Conservation (phyloP, 92 coral and sea anemone genomes). For the Zoanthus solanderi region DNA sequence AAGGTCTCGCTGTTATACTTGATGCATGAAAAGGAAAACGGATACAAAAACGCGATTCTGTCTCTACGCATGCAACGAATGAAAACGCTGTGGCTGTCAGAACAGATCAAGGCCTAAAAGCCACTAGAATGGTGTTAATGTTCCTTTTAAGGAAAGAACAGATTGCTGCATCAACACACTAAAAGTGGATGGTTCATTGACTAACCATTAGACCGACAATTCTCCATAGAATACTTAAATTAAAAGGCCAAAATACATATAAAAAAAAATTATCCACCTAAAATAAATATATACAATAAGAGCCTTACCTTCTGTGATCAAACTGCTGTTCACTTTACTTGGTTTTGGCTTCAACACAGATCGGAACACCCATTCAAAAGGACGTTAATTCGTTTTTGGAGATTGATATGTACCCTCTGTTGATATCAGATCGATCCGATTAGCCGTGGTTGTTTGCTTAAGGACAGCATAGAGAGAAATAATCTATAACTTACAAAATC, state of each 20-base stretch:
- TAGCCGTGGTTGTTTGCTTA: conserved; percentile 27
- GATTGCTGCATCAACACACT: too few species aligned
- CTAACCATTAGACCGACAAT: too few species aligned
- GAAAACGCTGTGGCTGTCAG: not conserved
- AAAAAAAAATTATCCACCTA: not conserved
- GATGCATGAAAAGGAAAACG: not conserved
- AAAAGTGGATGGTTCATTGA: too few species aligned
- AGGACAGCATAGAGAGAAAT: conserved; percentile 12
- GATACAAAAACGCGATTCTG: not conserved
- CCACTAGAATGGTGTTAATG: not conserved
- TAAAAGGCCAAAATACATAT: not conserved
- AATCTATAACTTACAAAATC: conserved; percentile 11
- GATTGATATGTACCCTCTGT: not conserved
- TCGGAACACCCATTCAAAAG: conserved; percentile 7
- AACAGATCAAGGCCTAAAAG: not conserved
- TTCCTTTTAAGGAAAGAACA: not conserved
- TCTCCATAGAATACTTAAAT: too few species aligned
- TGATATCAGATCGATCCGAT: not conserved
- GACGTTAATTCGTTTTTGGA: not conserved
- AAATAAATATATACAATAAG: not conserved
- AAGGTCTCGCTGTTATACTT: too few species aligned
- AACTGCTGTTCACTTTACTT: not conserved
- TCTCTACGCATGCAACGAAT: not conserved
- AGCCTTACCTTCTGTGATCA: not conserved
- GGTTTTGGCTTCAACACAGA: not conserved